Conservation (phyloP, 2,113 vertebrate genomes). For the Anhinga rufa region DNA sequence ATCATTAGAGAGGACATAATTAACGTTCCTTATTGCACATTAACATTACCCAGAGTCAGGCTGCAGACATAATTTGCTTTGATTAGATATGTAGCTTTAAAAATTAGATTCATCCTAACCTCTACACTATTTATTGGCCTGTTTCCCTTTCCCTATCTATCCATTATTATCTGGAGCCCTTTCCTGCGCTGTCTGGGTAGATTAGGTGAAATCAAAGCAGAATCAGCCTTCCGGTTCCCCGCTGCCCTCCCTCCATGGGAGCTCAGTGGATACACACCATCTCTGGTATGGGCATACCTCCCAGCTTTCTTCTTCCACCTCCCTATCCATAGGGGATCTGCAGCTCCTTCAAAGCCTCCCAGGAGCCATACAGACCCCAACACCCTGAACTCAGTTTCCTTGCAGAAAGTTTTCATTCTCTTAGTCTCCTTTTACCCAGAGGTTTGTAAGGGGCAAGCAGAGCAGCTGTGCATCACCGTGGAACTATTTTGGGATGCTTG, state of each 20-base stretch:
- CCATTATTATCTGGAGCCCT: background rate
- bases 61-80: constrained; percentile 26
- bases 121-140: background rate
- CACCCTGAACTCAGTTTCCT: background rate
- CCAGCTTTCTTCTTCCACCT: background rate
- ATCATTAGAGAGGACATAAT: constrained; percentile 12
- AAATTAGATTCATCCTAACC: constrained; percentile 47
- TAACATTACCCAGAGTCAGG: constrained; percentile 50
- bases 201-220: constrained; percentile 26
- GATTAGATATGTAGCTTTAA: constrained; percentile 35
- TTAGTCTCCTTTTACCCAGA: background rate
- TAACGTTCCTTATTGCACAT: constrained; percentile 13
- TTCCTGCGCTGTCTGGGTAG: constrained; percentile 7
- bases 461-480: background rate
- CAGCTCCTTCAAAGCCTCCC: background rate
- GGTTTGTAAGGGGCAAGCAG: background rate
- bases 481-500: background rate
- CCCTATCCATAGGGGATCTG: background rate
- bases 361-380: background rate
- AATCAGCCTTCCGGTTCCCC: background rate
- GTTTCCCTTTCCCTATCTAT: background rate
- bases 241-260: background rate
- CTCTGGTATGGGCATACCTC: background rate
- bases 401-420: background rate
- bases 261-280: background rate